These are phyloP conservation scores for Tromatobia lineatoria DNA, from an alignment of 2,888 invertebrate genomes.

Conservation along the genomic window DNA sequence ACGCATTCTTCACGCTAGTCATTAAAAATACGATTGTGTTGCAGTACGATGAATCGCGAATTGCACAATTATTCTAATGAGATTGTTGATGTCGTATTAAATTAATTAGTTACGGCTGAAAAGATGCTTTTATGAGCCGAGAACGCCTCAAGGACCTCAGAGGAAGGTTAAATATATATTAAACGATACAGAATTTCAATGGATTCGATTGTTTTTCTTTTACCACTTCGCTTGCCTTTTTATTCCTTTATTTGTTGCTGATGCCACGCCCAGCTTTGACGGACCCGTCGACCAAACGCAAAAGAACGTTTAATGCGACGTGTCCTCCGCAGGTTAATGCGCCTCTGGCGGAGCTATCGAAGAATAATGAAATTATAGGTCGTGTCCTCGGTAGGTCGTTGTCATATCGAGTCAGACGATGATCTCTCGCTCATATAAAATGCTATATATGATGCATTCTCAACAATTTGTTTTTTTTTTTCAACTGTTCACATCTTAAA, in stretches of 20 bases:
- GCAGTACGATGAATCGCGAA: not conserved
- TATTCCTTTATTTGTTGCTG: not conserved
- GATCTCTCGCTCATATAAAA: slow-evolving; percentile 5
- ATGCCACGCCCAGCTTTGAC: slow-evolving; percentile 39
- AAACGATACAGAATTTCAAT: slow-evolving; percentile 15
- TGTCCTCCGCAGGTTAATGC: slow-evolving; percentile 58
- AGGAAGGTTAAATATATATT: slow-evolving; percentile 3
- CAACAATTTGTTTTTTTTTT: too few relatives aligned
- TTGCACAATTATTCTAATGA: slow-evolving; percentile 23
- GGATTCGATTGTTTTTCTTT: slow-evolving; percentile 37
- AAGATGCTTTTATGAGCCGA: not conserved
- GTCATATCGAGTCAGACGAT: slow-evolving; percentile 31
- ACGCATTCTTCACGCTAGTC: not conserved
- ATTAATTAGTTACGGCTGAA: slow-evolving; percentile 19
- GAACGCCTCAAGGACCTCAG: not conserved
- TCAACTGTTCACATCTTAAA: too few relatives aligned
- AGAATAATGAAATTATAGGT: slow-evolving; percentile 67
- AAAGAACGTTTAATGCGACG: slow-evolving; percentile 16
- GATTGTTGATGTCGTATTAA: slow-evolving; percentile 1
- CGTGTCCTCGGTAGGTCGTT: slow-evolving; percentile 67
- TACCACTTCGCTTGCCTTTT: slow-evolving; percentile 7
- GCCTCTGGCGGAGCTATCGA: slow-evolving; percentile 51
- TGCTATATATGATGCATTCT: not conserved
- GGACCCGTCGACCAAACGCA: slow-evolving; percentile 41
- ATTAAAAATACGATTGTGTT: not conserved